These are phyloP conservation scores for Eurosta solidaginis DNA, from an alignment of 1,140 invertebrate genomes.

Conservation along the genomic window DNA sequence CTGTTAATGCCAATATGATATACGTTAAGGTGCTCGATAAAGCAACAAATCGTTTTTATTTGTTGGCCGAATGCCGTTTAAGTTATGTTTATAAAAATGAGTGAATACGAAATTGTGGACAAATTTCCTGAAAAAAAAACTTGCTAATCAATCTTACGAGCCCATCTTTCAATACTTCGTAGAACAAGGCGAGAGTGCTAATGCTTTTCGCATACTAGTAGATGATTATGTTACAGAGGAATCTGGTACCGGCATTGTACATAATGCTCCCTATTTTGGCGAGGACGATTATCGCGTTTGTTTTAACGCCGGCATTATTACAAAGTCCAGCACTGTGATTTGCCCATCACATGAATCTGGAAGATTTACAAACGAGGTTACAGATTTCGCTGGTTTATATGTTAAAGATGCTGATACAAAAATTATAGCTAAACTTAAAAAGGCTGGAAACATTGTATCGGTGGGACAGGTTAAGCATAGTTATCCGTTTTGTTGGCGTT, in stretches of 20 bases:
- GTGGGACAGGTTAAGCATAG: too few relatives aligned
- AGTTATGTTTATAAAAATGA: slow-evolving; percentile 80
- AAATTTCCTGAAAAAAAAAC: slow-evolving; percentile 79
- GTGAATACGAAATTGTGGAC: slow-evolving; percentile 74
- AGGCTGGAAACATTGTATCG: too few relatives aligned
- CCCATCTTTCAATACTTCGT: slow-evolving; percentile 93
- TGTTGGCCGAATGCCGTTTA: slow-evolving; percentile 88
- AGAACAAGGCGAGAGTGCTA: slow-evolving; percentile 64
- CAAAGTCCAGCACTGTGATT: slow-evolving; percentile 81
- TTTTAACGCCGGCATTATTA: slow-evolving; percentile 80
- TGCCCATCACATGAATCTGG: slow-evolving; percentile 95
- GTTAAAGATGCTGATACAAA: slow-evolving; percentile 88
- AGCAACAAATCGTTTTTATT: slow-evolving; percentile 71
- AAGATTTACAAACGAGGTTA: slow-evolving; percentile 82
- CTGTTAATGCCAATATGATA: too few relatives aligned
- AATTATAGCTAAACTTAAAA: slow-evolving; percentile 95
- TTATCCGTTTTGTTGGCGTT: too few relatives aligned
- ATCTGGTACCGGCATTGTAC: slow-evolving; percentile 97
- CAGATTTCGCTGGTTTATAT: slow-evolving; percentile 87
- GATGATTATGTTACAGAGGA: slow-evolving; percentile 96
- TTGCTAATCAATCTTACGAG: slow-evolving; percentile 84
- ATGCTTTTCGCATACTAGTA: slow-evolving; percentile 83
- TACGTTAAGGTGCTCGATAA: too few relatives aligned
- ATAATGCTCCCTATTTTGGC: slow-evolving; percentile 98
- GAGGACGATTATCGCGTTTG: slow-evolving; percentile 95